These are phyloP conservation scores for Sitodiplosis mosellana DNA, from an alignment of 1,140 invertebrate genomes.

Conservation along the genomic window DNA sequence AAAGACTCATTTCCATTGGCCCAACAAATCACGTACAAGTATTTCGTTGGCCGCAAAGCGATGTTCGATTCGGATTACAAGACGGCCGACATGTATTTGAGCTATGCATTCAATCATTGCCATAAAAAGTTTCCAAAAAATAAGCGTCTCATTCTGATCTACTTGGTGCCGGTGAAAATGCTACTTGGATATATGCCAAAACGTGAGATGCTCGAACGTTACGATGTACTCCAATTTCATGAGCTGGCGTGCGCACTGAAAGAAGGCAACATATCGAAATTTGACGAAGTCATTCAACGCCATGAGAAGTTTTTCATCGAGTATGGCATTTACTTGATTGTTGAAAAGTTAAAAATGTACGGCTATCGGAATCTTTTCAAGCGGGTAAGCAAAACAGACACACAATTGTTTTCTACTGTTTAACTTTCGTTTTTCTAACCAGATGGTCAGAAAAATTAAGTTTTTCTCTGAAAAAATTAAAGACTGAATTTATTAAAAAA, in stretches of 20 bases:
- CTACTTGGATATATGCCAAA: constrained; percentile 82
- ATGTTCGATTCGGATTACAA: constrained; percentile 97
- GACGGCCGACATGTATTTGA: constrained; percentile 75
- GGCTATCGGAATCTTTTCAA: constrained; percentile 94
- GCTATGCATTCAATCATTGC: constrained; percentile 85
- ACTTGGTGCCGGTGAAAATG: constrained; percentile 95
- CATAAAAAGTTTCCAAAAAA: constrained; percentile 68
- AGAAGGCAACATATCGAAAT: constrained; percentile 68
- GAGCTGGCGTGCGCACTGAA: constrained; percentile 74
- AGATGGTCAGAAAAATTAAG: too few species aligned
- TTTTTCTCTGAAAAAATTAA: too few species aligned
- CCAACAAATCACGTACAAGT: constrained; percentile 87
- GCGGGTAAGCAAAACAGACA: constrained; percentile 18
- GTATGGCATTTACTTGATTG: constrained; percentile 88
- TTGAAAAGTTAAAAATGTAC: constrained; percentile 90
- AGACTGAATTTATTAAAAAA: too few species aligned
- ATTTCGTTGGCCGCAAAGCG: constrained; percentile 90
- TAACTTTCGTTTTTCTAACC: too few species aligned
- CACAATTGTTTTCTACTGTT: neutral
- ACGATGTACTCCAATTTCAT: constrained; percentile 78
- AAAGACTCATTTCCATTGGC: constrained; percentile 75
- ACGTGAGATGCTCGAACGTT: constrained; percentile 59
- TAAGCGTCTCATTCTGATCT: constrained; percentile 82
- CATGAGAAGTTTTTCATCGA: constrained; percentile 87
- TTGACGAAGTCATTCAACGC: constrained; percentile 68